Evolutionary conservation across 2,113 vertebrate genomes (phyloP).

Genomic region (Amazona guildingii): DNA sequence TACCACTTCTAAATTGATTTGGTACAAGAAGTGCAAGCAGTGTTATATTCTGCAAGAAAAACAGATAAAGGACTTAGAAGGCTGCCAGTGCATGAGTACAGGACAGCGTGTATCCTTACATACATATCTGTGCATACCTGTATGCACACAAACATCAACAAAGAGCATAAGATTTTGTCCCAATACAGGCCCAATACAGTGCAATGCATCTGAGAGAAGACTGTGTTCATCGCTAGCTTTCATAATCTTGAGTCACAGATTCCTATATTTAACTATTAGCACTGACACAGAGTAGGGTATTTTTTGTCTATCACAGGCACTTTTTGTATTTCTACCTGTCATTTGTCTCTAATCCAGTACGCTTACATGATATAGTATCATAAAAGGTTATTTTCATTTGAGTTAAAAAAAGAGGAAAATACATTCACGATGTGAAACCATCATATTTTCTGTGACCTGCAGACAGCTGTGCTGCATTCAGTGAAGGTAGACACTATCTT

Average conservation of each 20-base stretch:
- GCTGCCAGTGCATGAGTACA: not conserved
- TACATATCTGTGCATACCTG: accelerated
- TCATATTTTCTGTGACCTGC: not conserved
- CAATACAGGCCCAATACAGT: not conserved
- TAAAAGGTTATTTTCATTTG: not conserved
- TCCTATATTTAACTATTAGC: not conserved
- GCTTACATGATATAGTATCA: not conserved
- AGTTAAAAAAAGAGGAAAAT: not conserved
- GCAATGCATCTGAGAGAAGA: not conserved
- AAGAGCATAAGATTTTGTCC: not conserved
- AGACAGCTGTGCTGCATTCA: not conserved
- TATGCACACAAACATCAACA: not conserved
- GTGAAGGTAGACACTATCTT: not conserved
- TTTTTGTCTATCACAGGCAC: not conserved
- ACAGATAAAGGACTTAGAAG: not conserved
- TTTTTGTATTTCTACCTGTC: not conserved
- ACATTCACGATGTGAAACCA: not conserved
- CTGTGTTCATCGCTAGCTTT: not conserved
- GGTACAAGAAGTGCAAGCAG: not conserved
- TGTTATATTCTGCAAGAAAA: not conserved
- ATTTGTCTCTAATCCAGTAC: not conserved
- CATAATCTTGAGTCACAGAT: not conserved
- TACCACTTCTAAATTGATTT: not conserved
- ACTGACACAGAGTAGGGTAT: not conserved
- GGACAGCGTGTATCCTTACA: accelerated